These are phyloP conservation scores for Volucella bombylans DNA, from an alignment of 2,888 invertebrate genomes.

Conservation along the genomic window DNA sequence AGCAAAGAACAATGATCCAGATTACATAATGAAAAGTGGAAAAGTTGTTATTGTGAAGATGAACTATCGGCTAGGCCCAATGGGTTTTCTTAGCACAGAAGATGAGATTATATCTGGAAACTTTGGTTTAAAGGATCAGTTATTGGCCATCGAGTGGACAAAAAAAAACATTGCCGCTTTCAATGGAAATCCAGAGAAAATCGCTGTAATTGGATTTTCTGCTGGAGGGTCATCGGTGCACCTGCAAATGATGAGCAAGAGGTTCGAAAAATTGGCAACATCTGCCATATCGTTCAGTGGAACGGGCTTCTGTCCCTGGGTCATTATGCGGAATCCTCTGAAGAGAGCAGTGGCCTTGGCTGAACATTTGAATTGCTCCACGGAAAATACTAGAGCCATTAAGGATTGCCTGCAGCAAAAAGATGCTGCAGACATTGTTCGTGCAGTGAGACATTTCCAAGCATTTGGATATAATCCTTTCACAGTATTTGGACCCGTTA, in stretches of 20 bases:
- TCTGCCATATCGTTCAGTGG: constrained; percentile 86
- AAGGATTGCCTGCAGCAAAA: constrained; percentile 86
- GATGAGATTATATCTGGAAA: constrained; percentile 88
- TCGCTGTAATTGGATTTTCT: constrained; percentile 88
- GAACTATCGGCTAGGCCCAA: constrained; percentile 88
- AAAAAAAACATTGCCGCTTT: constrained; percentile 87
- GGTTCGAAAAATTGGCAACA: constrained; percentile 72
- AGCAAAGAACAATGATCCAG: constrained; percentile 83
- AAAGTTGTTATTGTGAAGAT: constrained; percentile 87
- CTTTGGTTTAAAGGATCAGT: constrained; percentile 89
- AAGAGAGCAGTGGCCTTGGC: constrained; percentile 86
- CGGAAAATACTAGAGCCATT: constrained; percentile 83
- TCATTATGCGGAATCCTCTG: constrained; percentile 83
- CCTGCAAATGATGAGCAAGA: constrained; percentile 87
- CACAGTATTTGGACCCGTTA: constrained; percentile 88
- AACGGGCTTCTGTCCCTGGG: constrained; percentile 86
- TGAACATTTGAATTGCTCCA: constrained; percentile 86
- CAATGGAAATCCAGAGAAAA: constrained; percentile 87
- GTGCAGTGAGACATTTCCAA: constrained; percentile 80
- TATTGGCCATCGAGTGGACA: constrained; percentile 87
- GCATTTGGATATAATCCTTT: constrained; percentile 87
- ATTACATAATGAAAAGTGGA: constrained; percentile 85
- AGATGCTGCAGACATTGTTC: constrained; percentile 85
- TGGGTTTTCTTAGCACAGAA: constrained; percentile 90
- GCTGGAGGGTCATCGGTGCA: constrained; percentile 90